Evolutionary conservation across 2,113 vertebrate species (phyloP), one percentile per base, ranked within the genome.

Genomic region (Bubo bubo): DNA sequence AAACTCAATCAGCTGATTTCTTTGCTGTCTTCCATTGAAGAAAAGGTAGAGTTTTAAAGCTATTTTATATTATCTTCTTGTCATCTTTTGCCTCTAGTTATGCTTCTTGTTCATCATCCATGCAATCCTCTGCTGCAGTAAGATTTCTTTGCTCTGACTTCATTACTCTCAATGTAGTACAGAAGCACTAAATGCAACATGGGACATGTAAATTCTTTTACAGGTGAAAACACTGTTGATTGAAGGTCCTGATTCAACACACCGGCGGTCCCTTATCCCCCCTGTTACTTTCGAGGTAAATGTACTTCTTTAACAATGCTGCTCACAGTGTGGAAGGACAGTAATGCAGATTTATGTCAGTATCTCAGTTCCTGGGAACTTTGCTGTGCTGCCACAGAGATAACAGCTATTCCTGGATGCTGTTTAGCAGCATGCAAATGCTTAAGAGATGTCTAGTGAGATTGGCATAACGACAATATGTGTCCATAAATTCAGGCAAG

Each of bases 241-340:
- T 56, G 99, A 99, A 96, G 99, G 99, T 34, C 98, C 98, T 17
- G 99, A 99, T 39, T 98, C 97, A 52, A 98, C 99, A 28, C 99
- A 99, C 83, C 98, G 99, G 43, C 99, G 98, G 10, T 99, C 99
- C 53, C 98, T 99, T 76, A 99, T 99, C 72, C 99, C 99, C 3
- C 96, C 98, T 2, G 99, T 99, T 67, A 98, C 97, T 10, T 99
- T 99, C 82, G 99, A 99, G 98, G 99, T 99, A 96, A 96, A 89
- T 71, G 27, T 39, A 16, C 23, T 79, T 35, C 6, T 84, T 43
- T 32, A 67, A 60, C 4, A 5, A 50, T 5, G 17, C n/a, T 73
- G 53, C 43, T 79, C 39, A 43, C 56, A 71, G 10, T 8, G 45
- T 26, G 47, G 71, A 93, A 88, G 68, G 59, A 70, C 63, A 70